Percentiles rank a stretch among this genome's conserved stretches.
Evolutionary conservation across 2,797 vertebrate genomes (phyloP).

Genomic region (Brotula barbata): DNA sequence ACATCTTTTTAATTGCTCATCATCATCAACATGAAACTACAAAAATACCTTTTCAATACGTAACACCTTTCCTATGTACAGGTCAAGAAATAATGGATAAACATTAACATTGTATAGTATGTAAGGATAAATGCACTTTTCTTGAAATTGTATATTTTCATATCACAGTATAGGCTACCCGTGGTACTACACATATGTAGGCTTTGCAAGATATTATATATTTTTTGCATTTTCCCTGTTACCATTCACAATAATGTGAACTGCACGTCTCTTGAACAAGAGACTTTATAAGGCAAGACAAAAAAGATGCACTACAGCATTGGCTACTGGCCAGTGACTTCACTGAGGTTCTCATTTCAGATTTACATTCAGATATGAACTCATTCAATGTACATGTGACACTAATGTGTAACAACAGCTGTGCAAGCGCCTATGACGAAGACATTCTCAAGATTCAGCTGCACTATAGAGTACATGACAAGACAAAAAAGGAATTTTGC

Average conservation of each 20-base stretch:
- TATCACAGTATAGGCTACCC: conserved; percentile 18
- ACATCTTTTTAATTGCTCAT: conserved; percentile 39
- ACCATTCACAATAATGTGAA: conserved; percentile 3
- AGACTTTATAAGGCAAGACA: conserved; percentile 22
- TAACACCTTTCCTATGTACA: conserved; percentile 11
- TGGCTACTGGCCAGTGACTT: conserved; percentile 25
- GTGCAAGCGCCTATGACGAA: background rate
- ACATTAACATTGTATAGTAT: conserved; percentile 23
- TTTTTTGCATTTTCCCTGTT: conserved; percentile 27
- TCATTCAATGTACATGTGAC: conserved; percentile 22
- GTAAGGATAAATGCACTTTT: conserved; percentile 44
- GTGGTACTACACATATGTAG: conserved; percentile 15
- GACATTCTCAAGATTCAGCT: conserved; percentile 5
- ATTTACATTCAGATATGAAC: conserved; percentile 36
- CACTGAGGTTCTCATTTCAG: conserved; percentile 40
- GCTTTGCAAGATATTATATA: conserved; percentile 9
- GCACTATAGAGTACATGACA: conserved; percentile 11
- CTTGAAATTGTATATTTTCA: conserved; percentile 37
- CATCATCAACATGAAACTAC: conserved; percentile 38
- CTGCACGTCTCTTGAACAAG: conserved; percentile 43
- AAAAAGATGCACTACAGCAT: conserved; percentile 42
- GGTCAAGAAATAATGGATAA: conserved; percentile 22
- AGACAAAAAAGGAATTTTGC: conserved; percentile 8
- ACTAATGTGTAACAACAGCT: conserved; percentile 26
- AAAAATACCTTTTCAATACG: conserved; percentile 31